phyloP scores from a whole-genome alignment of 2,113 vertebrate genomes.

The Pseudorectes ferrugineus region DNA sequence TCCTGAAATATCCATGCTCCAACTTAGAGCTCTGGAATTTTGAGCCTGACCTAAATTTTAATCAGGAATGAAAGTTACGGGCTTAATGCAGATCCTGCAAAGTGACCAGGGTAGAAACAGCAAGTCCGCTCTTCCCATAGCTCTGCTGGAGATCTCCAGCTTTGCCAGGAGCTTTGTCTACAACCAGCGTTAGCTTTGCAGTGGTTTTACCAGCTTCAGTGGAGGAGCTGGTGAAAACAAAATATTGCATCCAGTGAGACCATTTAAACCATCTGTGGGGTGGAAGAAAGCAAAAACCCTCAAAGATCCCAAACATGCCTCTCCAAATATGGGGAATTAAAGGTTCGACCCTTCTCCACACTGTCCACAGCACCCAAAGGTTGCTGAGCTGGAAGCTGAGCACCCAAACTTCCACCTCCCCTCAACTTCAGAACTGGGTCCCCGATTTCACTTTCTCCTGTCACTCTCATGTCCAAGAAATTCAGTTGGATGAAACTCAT shows the following conservation, averaged over 20 bases:
- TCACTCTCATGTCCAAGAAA: background rate
- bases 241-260: background rate
- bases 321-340: background rate
- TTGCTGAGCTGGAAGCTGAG: background rate
- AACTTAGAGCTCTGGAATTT: background rate
- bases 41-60: background rate
- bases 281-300: background rate
- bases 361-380: fast-evolving
- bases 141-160: fast-evolving
- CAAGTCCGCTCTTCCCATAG: background rate
- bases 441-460: background rate
- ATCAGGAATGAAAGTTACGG: background rate
- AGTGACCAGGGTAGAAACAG: background rate
- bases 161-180: background rate
- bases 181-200: fast-evolving
- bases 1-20: background rate
- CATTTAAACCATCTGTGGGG: background rate
- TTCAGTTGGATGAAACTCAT: background rate
- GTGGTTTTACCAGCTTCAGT: background rate
- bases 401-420: background rate
- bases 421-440: background rate
- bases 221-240: background rate
- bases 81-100: background rate
- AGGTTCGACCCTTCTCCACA: background rate
- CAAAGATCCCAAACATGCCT: background rate